Evolutionary conservation across 2,113 vertebrate species (phyloP).

Genomic region (Sula dactylatra): DNA sequence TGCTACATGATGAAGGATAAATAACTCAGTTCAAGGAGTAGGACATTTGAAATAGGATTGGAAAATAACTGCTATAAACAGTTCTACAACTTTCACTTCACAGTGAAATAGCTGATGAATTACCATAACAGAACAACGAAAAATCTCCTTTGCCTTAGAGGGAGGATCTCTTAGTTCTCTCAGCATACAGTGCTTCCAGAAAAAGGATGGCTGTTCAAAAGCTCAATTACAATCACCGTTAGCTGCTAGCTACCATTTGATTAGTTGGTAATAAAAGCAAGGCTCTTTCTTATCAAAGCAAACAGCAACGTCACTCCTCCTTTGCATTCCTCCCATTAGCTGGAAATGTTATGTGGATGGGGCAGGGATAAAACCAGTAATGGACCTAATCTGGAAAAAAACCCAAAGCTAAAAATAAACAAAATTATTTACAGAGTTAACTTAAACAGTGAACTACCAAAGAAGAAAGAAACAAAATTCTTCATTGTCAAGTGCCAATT

Average conservation of each 20-base stretch:
- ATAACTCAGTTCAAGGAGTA: neutral
- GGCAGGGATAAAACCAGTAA: neutral
- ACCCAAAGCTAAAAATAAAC: neutral
- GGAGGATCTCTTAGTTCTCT: neutral
- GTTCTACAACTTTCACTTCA: neutral
- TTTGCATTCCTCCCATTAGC: neutral
- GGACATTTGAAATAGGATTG: neutral
- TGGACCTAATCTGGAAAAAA: accelerated
- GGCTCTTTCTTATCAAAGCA: neutral
- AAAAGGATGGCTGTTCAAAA: neutral
- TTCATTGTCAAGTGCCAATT: neutral
- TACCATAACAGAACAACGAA: neutral
- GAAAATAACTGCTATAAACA: neutral
- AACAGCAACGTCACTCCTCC: neutral
- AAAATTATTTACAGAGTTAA: neutral
- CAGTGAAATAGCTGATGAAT: neutral
- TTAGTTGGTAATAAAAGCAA: neutral
- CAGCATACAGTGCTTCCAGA: neutral
- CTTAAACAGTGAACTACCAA: neutral
- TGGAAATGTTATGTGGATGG: neutral
- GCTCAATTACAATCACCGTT: neutral
- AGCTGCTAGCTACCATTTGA: neutral
- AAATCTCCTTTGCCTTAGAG: neutral
- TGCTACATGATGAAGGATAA: neutral
- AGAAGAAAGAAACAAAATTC: neutral